A percentile compares a stretch with the other conserved stretches of the same genome.
phyloP scores from a whole-genome alignment of 2,888 invertebrate genomes.

The Philereme transversata region DNA sequence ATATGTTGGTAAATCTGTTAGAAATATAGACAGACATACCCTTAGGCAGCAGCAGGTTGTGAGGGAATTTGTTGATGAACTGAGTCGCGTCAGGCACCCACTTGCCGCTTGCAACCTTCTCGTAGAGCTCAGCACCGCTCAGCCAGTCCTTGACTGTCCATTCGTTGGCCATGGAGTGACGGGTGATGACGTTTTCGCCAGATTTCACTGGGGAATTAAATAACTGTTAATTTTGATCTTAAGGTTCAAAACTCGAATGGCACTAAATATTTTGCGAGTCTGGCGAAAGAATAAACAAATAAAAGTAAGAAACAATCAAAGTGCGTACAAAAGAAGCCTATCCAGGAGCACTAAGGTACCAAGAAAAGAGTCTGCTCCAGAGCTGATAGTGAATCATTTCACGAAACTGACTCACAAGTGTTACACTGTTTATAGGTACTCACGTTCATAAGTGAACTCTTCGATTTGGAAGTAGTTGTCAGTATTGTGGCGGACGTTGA shows the following conservation, averaged over 20 bases:
- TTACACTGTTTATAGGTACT: constrained; percentile 6
- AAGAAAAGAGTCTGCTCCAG: no score
- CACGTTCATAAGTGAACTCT: constrained; percentile 71
- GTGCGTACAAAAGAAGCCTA: no score
- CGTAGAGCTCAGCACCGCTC: constrained; percentile 25
- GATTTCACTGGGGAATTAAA: constrained; percentile 25
- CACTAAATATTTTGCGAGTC: no score
- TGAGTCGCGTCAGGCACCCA: constrained; percentile 29
- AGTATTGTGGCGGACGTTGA: constrained; percentile 80
- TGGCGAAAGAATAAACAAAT: no score
- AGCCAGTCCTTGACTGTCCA: constrained; percentile 31
- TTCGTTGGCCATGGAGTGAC: constrained; percentile 23
- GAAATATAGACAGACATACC: constrained; percentile 16
- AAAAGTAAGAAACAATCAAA: no score
- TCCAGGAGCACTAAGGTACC: no score
- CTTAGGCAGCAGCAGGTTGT: constrained; percentile 86
- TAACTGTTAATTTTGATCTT: no score
- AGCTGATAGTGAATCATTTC: no score
- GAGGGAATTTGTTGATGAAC: constrained; percentile 63
- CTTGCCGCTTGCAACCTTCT: constrained; percentile 22
- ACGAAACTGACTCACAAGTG: no score
- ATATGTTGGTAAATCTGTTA: no score
- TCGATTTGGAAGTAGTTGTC: constrained; percentile 85
- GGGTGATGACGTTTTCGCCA: constrained; percentile 31
- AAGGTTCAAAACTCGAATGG: no score